These are phyloP conservation scores for Neostethus bicornis DNA, from an alignment of 2,797 vertebrate species.

Conservation along the genomic window DNA sequence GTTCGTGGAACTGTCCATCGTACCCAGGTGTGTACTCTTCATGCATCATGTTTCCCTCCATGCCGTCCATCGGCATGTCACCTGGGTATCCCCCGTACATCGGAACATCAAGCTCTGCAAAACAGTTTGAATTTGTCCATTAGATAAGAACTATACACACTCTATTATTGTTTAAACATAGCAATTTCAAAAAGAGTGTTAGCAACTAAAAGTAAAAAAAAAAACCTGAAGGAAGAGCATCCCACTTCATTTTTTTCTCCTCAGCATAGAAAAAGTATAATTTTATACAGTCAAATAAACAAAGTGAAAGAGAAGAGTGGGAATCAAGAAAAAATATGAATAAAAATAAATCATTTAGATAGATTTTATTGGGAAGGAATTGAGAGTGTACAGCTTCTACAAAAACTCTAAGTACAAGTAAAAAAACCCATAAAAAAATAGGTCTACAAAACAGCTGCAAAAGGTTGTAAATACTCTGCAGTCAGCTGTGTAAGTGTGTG, in stretches of 20 bases:
- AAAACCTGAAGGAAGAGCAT: background rate
- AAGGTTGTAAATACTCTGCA: slow-evolving; percentile 2
- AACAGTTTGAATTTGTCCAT: slow-evolving; percentile 1
- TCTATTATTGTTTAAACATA: background rate
- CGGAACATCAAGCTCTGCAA: slow-evolving; percentile 71
- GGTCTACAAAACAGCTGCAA: background rate
- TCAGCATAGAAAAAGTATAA: slow-evolving; percentile 37
- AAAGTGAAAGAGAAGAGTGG: slow-evolving; percentile 25
- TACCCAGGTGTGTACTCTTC: slow-evolving; percentile 57
- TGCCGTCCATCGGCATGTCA: slow-evolving; percentile 56
- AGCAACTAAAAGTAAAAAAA: background rate
- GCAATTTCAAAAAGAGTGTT: background rate
- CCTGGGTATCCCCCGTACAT: slow-evolving; percentile 17
- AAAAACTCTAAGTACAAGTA: too few species aligned
- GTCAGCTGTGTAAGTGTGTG: slow-evolving; percentile 9
- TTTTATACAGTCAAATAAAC: slow-evolving; percentile 56
- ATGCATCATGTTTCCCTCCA: slow-evolving; percentile 43
- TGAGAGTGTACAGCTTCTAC: too few species aligned
- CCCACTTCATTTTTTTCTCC: too few species aligned
- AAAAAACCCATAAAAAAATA: too few species aligned
- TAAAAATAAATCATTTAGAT: slow-evolving; percentile 16
- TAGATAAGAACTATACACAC: background rate
- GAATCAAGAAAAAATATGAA: slow-evolving; percentile 35
- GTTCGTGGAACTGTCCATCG: slow-evolving; percentile 50
- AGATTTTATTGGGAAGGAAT: background rate